These are phyloP conservation scores for Psittacula cyanocephala DNA, from an alignment of 2,113 vertebrate species.

Conservation along the genomic window DNA sequence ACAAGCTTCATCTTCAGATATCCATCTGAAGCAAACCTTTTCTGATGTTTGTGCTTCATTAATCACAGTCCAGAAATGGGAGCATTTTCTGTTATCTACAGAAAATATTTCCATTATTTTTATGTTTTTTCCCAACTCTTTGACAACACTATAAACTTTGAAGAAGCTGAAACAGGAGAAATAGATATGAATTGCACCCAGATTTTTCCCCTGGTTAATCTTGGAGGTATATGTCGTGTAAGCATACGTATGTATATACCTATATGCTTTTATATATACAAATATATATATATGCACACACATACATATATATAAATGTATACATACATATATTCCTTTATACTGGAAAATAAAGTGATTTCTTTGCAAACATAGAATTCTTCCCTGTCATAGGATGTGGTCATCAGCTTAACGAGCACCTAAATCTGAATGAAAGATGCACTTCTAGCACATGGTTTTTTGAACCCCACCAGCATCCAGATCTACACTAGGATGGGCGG, in stretches of 20 bases:
- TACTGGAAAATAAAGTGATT: not conserved
- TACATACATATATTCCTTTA: not conserved
- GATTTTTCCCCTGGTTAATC: not conserved
- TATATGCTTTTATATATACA: not conserved
- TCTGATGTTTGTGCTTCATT: not conserved
- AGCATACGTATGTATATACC: not conserved
- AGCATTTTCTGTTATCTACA: not conserved
- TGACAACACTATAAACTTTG: not conserved
- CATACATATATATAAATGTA: not conserved
- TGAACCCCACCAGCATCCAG: not conserved
- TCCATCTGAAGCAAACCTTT: not conserved
- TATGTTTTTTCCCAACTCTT: accelerated
- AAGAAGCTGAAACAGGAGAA: not conserved
- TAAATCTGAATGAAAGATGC: not conserved
- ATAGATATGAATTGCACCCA: not conserved
- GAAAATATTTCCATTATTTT: not conserved
- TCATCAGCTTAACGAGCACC: not conserved
- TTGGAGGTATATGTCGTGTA: not conserved
- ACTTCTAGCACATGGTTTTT: not conserved
- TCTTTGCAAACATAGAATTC: not conserved
- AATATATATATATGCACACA: too few species aligned
- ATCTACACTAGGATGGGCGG: not conserved
- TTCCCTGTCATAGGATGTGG: not conserved
- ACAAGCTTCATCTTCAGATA: not conserved
- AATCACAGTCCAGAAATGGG: not conserved